Evolutionary conservation across 2,797 vertebrate species (phyloP), one percentile per base, ranked within the genome.

Genomic region (Oreochromis mossambicus): DNA sequence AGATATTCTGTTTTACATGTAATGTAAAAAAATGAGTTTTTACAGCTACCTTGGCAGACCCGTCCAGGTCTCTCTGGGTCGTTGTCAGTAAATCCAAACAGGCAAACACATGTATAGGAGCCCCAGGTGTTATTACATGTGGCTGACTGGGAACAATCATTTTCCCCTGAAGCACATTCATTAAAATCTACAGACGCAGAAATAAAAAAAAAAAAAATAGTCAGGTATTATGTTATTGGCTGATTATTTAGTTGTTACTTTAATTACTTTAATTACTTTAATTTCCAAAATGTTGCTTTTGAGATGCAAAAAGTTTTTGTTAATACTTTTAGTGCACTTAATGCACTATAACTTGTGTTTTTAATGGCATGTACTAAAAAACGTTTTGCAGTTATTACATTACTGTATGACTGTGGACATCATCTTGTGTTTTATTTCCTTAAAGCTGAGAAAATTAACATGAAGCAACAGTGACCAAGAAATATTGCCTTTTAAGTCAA

Each of bases 31-130:
- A 61, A 46, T 13, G 32, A 8, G 0, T 56, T 79, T 38, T 63
- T 41, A 12, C 68, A 48, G 9, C n/a, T 96, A 96, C 97, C 97
- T 95, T 92, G 78, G 83, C 98, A 98, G 70, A 61, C 93, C 90
- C 96, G 96, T 75, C 97, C 97, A 17, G 95, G 95, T 80, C 93
- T 94, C 46, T 91, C 87, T 82, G 91, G 90, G 26, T 90, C 88
- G 29, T 54, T 78, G 80, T 95, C 96, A 50, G 63, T 86, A 79
- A 93, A 95, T 46, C 93, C 95, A 1, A 91, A 83, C 14, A 8
- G 63, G 78, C 98, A 98, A 79, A 4, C 76, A 85, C 98, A 98
- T 2, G 79, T 91, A 89, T 97, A 98, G 13, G 95, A 97, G 11
- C 94, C 96, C 15, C 94, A 84, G 3, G 86, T 97, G 94, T 98